These are phyloP conservation scores for Chouioia cunea DNA, from an alignment of 2,888 invertebrate genomes.

Conservation along the genomic window DNA sequence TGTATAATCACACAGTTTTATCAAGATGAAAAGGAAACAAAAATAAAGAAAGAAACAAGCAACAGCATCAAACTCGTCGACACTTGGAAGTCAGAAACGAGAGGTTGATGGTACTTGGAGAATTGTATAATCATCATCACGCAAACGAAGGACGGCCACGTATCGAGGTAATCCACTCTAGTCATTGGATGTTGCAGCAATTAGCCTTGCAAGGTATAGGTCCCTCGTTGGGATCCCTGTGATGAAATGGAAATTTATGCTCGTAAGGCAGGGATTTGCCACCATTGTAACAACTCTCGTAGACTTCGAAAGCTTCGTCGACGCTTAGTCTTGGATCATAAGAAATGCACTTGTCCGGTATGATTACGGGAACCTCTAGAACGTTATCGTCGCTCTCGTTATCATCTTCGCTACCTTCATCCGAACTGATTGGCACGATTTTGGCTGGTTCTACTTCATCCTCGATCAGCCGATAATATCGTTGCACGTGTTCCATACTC, in stretches of 20 bases:
- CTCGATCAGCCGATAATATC: constrained; percentile 61
- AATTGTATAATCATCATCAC: constrained; percentile 10
- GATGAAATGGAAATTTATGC: constrained; percentile 32
- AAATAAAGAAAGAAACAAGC: not conserved
- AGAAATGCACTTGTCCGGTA: constrained; percentile 39
- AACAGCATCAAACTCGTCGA: too few relatives aligned
- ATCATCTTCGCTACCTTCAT: constrained; percentile 52
- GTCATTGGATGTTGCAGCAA: constrained; percentile 65
- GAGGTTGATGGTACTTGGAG: constrained; percentile 30
- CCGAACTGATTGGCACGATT: constrained; percentile 55
- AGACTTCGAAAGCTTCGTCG: constrained; percentile 65
- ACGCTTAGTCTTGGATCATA: constrained; percentile 52
- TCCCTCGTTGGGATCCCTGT: constrained; percentile 48
- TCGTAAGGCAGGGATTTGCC: constrained; percentile 46
- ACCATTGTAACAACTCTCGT: constrained; percentile 61
- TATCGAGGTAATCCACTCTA: constrained; percentile 17
- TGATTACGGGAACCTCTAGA: constrained; percentile 53
- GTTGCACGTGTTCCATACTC: constrained; percentile 55
- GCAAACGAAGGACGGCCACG: constrained; percentile 38
- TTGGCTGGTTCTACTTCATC: constrained; percentile 47
- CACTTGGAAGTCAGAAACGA: constrained; percentile 20
- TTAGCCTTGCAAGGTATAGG: constrained; percentile 61
- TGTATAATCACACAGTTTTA: not conserved
- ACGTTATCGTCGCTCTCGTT: constrained; percentile 51
- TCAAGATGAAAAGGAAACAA: not conserved